Evolutionary conservation across 2,888 invertebrate genomes (phyloP).

Genomic region (Andrena haemorrhoa): DNA sequence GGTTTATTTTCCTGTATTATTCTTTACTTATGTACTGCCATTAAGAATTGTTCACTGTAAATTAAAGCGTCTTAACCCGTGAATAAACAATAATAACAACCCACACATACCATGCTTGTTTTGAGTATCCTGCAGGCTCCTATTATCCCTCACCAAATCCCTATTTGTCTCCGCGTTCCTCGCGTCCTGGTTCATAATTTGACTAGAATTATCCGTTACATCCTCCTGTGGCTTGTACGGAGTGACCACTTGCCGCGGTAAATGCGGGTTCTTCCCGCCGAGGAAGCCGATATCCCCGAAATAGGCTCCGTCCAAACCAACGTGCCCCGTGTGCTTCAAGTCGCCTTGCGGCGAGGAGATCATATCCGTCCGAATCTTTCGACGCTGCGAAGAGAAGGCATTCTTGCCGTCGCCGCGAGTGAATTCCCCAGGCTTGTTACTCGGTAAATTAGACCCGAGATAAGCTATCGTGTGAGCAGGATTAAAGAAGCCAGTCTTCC

Average conservation of each 20-base stretch:
- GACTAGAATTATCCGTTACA: slow-evolving; percentile 83
- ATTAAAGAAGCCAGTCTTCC: slow-evolving; percentile 97
- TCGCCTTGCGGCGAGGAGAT: slow-evolving; percentile 99
- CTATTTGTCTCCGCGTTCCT: slow-evolving; percentile 73
- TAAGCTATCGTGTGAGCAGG: slow-evolving; percentile 95
- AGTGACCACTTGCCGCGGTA: slow-evolving; percentile 95
- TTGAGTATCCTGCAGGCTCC: slow-evolving; percentile 77
- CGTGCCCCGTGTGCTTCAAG: slow-evolving; percentile 97
- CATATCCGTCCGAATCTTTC: slow-evolving; percentile 94
- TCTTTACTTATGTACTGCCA: no score
- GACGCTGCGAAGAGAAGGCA: slow-evolving; percentile 85
- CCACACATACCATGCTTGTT: slow-evolving; percentile 79
- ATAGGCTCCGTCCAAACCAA: slow-evolving; percentile 98
- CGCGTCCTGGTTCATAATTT: slow-evolving; percentile 76
- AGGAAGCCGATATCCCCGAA: slow-evolving; percentile 96
- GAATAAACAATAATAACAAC: no score
- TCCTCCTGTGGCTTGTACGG: slow-evolving; percentile 96
- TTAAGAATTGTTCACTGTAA: no score
- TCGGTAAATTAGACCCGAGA: slow-evolving; percentile 91
- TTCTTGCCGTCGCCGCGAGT: slow-evolving; percentile 88
- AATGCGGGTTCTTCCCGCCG: slow-evolving; percentile 90
- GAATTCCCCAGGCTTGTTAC: slow-evolving; percentile 86
- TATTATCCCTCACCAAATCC: slow-evolving; percentile 77
- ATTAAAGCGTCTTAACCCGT: no score
- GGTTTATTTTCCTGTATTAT: no score